These are phyloP conservation scores for Clarias batrachus DNA, from an alignment of 2,113 vertebrate species.

Conservation along the genomic window DNA sequence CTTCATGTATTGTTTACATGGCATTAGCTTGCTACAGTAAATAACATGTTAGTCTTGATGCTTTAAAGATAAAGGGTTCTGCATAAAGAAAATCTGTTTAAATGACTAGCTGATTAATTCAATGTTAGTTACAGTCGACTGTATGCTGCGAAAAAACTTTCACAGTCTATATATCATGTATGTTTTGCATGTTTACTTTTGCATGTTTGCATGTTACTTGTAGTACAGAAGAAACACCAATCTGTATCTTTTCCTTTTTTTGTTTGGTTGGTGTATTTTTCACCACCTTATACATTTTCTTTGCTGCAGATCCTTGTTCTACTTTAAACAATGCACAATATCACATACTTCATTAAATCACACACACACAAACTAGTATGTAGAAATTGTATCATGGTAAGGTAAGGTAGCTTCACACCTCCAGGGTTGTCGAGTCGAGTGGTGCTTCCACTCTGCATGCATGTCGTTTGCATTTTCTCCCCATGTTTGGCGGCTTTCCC, in stretches of 20 bases:
- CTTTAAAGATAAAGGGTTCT: background rate
- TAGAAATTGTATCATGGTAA: background rate
- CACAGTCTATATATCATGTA: background rate
- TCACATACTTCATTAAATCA: background rate
- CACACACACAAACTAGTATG: background rate
- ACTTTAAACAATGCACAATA: no score
- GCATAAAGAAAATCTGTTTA: background rate
- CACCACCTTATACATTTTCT: no score
- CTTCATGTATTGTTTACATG: background rate
- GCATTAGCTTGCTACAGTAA: background rate
- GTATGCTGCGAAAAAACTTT: background rate
- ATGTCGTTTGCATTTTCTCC: no score
- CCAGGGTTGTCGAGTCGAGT: no score
- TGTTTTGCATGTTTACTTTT: background rate
- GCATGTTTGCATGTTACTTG: background rate
- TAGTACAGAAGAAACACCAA: background rate
- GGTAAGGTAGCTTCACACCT: no score
- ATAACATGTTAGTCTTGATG: background rate
- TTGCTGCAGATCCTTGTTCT: no score
- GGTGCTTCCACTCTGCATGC: no score
- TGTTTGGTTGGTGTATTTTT: background rate
- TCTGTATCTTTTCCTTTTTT: background rate
- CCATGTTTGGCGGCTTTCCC: no score
- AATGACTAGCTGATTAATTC: background rate
- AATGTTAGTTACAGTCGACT: background rate